Base-by-base conservation (phyloP, 2,888 invertebrate species). In the Lathronympha strigana region DNA sequence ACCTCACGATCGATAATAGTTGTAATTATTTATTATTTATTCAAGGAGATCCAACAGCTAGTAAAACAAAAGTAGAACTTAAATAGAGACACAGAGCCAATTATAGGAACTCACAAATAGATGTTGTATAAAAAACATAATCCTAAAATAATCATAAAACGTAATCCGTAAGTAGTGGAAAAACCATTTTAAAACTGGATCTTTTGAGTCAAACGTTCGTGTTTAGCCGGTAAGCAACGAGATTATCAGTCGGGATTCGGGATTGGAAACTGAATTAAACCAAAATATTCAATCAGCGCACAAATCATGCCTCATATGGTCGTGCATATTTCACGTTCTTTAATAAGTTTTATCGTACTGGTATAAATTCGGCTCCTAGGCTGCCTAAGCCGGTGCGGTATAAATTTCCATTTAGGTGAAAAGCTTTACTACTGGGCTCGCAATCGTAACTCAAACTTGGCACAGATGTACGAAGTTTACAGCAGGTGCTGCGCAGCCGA, bases 381-480 rank as follows among this genome's bases (percentile, higher is more conserved):
- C 50, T 60, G 63, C 61, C 67, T 69, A 73, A 75, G 75, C 74
- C 73, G 76, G 77, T 77, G 73, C 71, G 78, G 75, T 78, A 84
- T 87, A 86, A 86, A 86, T 86, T 84, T 83, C 76, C 80, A 84
- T 86, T 84, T 81, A 80, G 80, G 77, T 76, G 74, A 78, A 80
- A 78, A 79, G 81, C 58, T 78, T 76, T 72, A 76, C 79, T 80
- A 81, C 79, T 77, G 71, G 62, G 72, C 76, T 75, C 69, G 67
- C 36, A 76, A 75, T 76, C 84, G 77, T 87, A 84, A 83, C 75
- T 87, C 86, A 86, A 79, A 82, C 76, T 77, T 79, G 74, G 76
- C 81, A 76, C 78, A 79, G 77, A 80, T 79, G 79, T 76, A 74
- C 74, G 74, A 74, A 76, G 77, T 82, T n/a, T 84, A 80, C 72